These are phyloP conservation scores for Actinia tenebrosa DNA, from an alignment of 64 coral and sea anemone genomes.

Conservation along the genomic window DNA sequence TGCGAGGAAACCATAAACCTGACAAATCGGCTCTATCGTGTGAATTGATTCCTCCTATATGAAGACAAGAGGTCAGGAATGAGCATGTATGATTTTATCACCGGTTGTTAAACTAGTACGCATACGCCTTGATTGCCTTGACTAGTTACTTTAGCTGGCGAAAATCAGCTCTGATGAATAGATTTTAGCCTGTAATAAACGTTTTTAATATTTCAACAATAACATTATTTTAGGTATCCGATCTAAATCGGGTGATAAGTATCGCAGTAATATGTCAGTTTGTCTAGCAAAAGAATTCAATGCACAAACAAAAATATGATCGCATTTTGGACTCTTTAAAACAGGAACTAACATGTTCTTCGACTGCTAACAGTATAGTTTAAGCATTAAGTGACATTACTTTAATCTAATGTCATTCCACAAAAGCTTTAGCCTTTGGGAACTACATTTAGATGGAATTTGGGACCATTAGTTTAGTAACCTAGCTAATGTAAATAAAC, in stretches of 20 bases:
- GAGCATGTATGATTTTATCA: neutral
- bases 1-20: neutral
- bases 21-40: neutral
- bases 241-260: neutral
- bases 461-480: neutral
- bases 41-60: neutral
- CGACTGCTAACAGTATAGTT: neutral
- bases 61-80: constrained; percentile 6
- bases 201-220: neutral
- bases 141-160: neutral
- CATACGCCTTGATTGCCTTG: neutral
- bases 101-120: neutral
- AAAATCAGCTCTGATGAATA: neutral
- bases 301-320: neutral
- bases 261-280: neutral
- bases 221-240: neutral
- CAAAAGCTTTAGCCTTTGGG: neutral
- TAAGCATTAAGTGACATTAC: neutral
- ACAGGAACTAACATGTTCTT: neutral
- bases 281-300: neutral
- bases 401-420: neutral
- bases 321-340: neutral
- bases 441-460: neutral
- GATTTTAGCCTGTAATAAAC: neutral
- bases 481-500: constrained; percentile 1